These are phyloP conservation scores for Eumerus sabulonum DNA, from an alignment of 2,888 invertebrate species.

Conservation along the genomic window DNA sequence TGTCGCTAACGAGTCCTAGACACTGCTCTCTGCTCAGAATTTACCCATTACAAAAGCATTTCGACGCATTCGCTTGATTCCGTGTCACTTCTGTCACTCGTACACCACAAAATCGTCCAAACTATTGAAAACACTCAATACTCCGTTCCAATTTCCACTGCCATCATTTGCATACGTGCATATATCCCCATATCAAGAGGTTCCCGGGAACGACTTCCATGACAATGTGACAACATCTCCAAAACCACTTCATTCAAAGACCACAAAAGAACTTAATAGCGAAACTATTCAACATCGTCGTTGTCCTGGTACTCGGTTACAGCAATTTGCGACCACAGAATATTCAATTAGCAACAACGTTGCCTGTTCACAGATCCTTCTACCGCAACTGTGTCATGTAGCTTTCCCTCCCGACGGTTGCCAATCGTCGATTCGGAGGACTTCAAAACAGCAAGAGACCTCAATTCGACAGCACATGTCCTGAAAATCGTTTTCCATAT, in stretches of 20 bases:
- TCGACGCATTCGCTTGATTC: too few relatives aligned
- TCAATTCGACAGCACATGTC: constrained; percentile 45
- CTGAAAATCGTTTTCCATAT: constrained; percentile 57
- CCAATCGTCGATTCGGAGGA: not conserved
- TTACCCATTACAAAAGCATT: too few relatives aligned
- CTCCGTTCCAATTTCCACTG: not conserved
- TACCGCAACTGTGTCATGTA: constrained; percentile 1
- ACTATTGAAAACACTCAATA: not conserved
- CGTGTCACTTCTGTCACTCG: too few relatives aligned
- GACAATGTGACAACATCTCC: constrained; percentile 35
- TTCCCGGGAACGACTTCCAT: constrained; percentile 1
- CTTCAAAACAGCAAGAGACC: constrained; percentile 7
- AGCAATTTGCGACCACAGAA: constrained; percentile 43
- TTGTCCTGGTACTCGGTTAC: constrained; percentile 6
- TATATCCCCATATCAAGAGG: not conserved
- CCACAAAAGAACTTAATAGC: constrained; percentile 13
- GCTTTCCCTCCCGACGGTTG: too few relatives aligned
- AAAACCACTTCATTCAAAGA: constrained; percentile 38
- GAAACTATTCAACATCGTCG: constrained; percentile 4
- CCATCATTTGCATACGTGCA: constrained; percentile 20
- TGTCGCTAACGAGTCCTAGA: too few relatives aligned
- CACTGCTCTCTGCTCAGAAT: too few relatives aligned
- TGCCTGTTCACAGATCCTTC: not conserved
- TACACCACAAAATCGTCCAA: too few relatives aligned
- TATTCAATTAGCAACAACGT: constrained; percentile 53